These are phyloP conservation scores for Crossaster papposus DNA, from an alignment of 53 echinoderm and acorn worm genomes.

Conservation along the genomic window DNA sequence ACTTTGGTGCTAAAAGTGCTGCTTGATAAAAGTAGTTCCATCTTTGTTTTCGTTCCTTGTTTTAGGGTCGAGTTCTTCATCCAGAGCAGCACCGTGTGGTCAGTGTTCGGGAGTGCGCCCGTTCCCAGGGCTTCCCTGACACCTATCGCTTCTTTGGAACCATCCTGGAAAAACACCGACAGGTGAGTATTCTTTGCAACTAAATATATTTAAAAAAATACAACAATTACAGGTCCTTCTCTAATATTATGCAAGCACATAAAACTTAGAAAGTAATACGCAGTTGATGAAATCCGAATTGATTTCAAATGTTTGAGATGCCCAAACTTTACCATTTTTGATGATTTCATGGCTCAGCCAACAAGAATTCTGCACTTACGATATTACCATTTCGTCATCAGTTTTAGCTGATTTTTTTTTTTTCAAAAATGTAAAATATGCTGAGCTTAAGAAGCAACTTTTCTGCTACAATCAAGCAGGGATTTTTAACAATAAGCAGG, in stretches of 20 bases:
- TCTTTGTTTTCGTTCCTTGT: not conserved
- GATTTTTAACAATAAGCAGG: too few relatives aligned
- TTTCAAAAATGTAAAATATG: too few relatives aligned
- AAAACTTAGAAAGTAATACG: not conserved
- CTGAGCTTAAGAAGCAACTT: not conserved
- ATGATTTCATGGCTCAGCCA: too few relatives aligned
- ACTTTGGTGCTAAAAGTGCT: not conserved
- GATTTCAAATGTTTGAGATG: too few relatives aligned
- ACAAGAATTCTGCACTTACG: too few relatives aligned
- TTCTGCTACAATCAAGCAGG: not conserved
- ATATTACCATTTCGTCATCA: too few relatives aligned
- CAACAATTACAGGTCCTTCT: too few relatives aligned
- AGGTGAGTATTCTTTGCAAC: slow-evolving; percentile 60
- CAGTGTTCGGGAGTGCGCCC: slow-evolving; percentile 93
- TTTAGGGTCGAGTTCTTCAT: slow-evolving; percentile 92
- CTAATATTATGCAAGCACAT: not conserved
- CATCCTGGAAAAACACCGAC: slow-evolving; percentile 97
- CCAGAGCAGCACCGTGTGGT: slow-evolving; percentile 97
- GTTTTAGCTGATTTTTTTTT: too few relatives aligned
- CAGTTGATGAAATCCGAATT: not conserved
- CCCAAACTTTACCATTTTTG: too few relatives aligned
- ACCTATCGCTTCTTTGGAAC: slow-evolving; percentile 97
- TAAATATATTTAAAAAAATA: too few relatives aligned
- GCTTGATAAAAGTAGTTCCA: not conserved
- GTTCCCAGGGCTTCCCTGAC: slow-evolving; percentile 99